Conservation (phyloP, 2,797 vertebrate genomes). For the Pitangus sulphuratus region DNA sequence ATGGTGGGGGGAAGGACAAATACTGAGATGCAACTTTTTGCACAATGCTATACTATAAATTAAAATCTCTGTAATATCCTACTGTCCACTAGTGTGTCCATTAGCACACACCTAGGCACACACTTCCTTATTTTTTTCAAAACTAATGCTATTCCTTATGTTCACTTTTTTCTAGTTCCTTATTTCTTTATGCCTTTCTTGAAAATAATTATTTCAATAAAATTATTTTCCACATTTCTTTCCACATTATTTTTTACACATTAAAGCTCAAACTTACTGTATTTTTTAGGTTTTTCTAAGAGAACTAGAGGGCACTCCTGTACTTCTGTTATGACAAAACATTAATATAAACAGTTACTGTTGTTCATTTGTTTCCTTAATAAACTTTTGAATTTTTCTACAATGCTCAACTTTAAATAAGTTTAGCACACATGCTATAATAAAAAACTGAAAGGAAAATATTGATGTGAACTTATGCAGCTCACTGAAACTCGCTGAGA, state of each 20-base stretch:
- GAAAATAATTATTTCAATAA: not conserved
- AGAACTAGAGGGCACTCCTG: slow-evolving; percentile 2
- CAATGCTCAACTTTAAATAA: not conserved
- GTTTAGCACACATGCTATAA: not conserved
- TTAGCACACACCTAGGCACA: not conserved
- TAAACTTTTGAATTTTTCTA: not conserved
- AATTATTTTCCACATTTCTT: not conserved
- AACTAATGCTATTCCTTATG: not conserved
- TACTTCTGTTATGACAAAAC: not conserved
- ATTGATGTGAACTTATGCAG: not conserved
- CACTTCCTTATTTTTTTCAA: not conserved
- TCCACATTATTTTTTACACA: not conserved
- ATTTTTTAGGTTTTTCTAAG: not conserved
- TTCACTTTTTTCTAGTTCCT: not conserved
- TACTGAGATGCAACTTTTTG: not conserved
- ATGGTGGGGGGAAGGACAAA: not conserved
- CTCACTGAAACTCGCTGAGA: not conserved
- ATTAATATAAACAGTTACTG: not conserved
- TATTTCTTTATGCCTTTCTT: not conserved
- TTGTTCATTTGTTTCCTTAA: not conserved
- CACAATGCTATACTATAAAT: not conserved
- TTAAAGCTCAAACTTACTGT: not conserved
- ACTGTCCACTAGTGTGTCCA: too few species aligned
- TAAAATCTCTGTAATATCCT: not conserved
- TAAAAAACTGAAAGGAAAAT: not conserved